Conservation (phyloP, 2,888 invertebrate genomes). For the Melikaiella ostensackeni region DNA sequence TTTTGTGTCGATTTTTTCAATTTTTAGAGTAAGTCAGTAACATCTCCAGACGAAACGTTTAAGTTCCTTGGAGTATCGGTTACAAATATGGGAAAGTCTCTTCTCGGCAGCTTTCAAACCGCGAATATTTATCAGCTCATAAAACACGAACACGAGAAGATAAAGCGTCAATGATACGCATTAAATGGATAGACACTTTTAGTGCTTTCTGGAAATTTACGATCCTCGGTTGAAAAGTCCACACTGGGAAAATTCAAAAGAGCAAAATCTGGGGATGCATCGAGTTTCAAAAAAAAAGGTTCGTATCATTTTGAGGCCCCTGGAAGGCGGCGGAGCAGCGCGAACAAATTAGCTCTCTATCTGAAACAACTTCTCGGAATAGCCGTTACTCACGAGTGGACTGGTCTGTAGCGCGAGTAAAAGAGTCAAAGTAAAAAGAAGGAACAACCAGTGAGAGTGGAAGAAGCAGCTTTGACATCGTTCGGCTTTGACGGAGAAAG, state of each 20-base stretch:
- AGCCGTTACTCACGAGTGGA: conserved; percentile 72
- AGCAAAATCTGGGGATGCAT: conserved; percentile 45
- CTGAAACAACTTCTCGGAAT: conserved; percentile 76
- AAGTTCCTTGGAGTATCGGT: conserved; percentile 24
- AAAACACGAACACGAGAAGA: conserved; percentile 39
- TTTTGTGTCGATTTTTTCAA: too few relatives aligned
- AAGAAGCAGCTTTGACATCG: conserved; percentile 43
- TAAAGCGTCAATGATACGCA: conserved; percentile 39
- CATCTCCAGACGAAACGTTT: conserved; percentile 24
- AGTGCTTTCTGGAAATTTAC: conserved; percentile 32
- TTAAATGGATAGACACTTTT: conserved; percentile 40
- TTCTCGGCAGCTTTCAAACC: conserved; percentile 34
- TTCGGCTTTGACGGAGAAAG: background rate
- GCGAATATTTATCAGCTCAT: conserved; percentile 40
- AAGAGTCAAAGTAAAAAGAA: conserved; percentile 48
- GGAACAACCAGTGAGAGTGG: conserved; percentile 41
- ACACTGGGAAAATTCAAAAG: conserved; percentile 26
- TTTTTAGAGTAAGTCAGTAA: conserved; percentile 12
- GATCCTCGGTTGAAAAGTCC: conserved; percentile 10
- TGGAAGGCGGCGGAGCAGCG: conserved; percentile 61
- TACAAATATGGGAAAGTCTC: conserved; percentile 38
- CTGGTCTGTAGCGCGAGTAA: conserved; percentile 58
- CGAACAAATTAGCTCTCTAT: conserved; percentile 76
- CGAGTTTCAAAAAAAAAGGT: conserved; percentile 45
- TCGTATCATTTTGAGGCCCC: conserved; percentile 49